phyloP scores from a whole-genome alignment of 2,797 vertebrate species.

The Clamator glandarius region DNA sequence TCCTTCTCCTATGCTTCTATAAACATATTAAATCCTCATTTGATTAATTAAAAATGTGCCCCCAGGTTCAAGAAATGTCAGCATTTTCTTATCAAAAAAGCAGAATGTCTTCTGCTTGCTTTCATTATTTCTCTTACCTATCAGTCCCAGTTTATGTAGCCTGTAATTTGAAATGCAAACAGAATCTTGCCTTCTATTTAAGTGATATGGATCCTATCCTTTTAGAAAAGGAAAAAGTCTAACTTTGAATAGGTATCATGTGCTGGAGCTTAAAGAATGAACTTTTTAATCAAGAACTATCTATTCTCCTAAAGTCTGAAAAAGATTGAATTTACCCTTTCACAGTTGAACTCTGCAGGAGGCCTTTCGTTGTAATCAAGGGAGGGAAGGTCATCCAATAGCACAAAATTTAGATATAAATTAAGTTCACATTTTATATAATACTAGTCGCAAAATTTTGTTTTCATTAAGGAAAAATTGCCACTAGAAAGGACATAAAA shows the following conservation, averaged over 20 bases:
- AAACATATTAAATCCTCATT: neutral
- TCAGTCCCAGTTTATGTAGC: neutral
- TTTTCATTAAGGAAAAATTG: conserved; percentile 12
- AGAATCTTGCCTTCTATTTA: conserved; percentile 5
- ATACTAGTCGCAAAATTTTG: neutral
- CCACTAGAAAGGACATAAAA: neutral
- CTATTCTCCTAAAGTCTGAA: conserved; percentile 2
- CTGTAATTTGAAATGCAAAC: neutral
- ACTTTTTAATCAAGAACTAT: neutral
- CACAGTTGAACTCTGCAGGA: neutral
- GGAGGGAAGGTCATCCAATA: neutral
- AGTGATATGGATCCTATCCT: neutral
- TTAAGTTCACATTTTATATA: neutral
- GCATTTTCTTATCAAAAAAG: neutral
- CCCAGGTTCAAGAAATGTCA: neutral
- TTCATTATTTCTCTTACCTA: neutral
- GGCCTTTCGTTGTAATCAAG: neutral
- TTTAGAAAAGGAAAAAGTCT: neutral
- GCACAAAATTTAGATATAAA: conserved; percentile 9
- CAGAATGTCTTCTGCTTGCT: neutral
- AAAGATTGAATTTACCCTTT: conserved; percentile 8
- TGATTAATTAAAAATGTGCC: neutral
- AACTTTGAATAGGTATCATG: neutral
- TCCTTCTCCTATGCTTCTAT: neutral
- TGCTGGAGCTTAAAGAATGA: neutral